These are phyloP conservation scores for Zootoca vivipara DNA, from an alignment of 2,113 vertebrate genomes.

Conservation along the genomic window DNA sequence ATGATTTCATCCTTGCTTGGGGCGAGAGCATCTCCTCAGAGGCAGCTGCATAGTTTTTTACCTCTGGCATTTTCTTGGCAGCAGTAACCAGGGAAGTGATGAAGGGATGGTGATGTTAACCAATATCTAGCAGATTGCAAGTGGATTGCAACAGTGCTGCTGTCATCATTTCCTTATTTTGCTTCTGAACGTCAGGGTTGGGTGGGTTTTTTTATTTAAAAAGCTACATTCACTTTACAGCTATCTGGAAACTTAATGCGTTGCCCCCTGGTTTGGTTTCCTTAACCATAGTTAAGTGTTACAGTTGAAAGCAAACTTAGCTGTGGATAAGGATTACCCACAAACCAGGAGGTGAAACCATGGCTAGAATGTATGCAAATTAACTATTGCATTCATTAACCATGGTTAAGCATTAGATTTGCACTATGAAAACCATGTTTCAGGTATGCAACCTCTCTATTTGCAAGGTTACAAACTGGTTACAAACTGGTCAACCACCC, in stretches of 20 bases:
- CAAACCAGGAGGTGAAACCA: background rate
- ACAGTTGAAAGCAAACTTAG: background rate
- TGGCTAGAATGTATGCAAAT: background rate
- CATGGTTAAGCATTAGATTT: background rate
- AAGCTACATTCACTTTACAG: background rate
- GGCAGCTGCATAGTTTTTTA: too few species aligned
- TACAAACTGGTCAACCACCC: background rate
- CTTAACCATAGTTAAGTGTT: too few species aligned
- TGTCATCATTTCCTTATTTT: background rate
- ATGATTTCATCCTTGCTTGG: too few species aligned
- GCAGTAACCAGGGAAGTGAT: too few species aligned
- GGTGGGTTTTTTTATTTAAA: too few species aligned
- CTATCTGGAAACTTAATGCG: background rate
- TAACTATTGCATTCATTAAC: background rate
- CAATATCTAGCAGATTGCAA: background rate
- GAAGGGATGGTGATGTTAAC: background rate
- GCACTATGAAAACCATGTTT: background rate
- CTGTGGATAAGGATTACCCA: background rate
- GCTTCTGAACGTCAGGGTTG: background rate
- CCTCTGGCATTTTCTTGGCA: background rate
- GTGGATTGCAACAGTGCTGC: too few species aligned
- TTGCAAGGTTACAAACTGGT: background rate
- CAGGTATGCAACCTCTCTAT: background rate
- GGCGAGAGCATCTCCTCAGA: too few species aligned
- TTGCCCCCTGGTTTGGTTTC: background rate